Percentiles rank a stretch among this genome's conserved stretches.
Conservation (phyloP, 2,888 invertebrate species). For the Diadromus collaris region DNA sequence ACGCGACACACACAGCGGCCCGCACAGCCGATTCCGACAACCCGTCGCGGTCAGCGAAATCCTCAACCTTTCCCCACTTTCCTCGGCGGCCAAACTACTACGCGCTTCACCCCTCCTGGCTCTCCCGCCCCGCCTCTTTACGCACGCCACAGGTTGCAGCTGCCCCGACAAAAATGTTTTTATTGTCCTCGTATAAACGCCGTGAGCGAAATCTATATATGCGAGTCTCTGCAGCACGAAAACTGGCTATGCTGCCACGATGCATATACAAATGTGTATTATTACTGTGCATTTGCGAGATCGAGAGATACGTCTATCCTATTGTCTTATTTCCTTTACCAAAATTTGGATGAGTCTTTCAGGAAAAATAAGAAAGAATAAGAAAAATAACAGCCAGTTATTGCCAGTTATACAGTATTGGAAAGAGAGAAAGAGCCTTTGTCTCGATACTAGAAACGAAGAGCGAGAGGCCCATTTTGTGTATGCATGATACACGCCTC, state of each 20-base stretch:
- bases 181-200: constrained; percentile 62
- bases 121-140: constrained; percentile 42
- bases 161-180: constrained; percentile 71
- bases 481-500: constrained; percentile 41
- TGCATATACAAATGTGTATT: constrained; percentile 16
- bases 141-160: constrained; percentile 70
- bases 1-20: background rate
- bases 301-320: background rate
- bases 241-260: background rate
- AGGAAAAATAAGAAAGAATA: background rate
- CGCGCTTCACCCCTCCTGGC: constrained; percentile 38
- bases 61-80: constrained; percentile 35
- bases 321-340: background rate
- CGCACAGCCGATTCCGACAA: constrained; percentile 15
- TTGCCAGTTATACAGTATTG: background rate
- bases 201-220: constrained; percentile 24
- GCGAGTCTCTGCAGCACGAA: constrained; percentile 26
- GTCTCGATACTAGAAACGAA: constrained; percentile 21
- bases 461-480: constrained; percentile 31
- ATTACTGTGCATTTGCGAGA: constrained; percentile 29
- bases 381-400: background rate
- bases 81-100: constrained; percentile 25
- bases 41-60: constrained; percentile 33
- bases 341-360: background rate
- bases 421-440: constrained; percentile 22